phyloP scores from a whole-genome alignment of 2,797 vertebrate species.

The Eulemur mongoz region DNA sequence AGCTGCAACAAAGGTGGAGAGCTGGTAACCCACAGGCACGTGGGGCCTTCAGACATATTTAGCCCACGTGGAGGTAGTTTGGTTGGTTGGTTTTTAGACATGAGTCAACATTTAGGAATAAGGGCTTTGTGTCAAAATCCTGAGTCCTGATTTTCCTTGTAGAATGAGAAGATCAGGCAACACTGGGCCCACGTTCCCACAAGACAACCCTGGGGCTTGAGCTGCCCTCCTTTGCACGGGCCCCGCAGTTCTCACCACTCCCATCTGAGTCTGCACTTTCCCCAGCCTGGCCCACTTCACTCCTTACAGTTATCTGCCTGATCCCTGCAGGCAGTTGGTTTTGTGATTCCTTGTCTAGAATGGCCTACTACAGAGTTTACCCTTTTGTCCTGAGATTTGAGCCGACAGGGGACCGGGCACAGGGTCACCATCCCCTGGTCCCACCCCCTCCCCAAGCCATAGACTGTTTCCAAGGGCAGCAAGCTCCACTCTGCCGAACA shows the following conservation, averaged over 20 bases:
- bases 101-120: slow-evolving; percentile 24
- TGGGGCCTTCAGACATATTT: neutral
- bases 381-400: neutral
- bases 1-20: neutral
- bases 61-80: neutral
- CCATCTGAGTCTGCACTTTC: neutral
- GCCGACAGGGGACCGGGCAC: neutral
- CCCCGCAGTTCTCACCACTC: neutral
- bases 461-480: neutral
- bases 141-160: neutral
- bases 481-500: slow-evolving; percentile 19
- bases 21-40: neutral
- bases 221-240: too few species aligned
- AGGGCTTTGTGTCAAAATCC: neutral
- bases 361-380: neutral
- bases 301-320: neutral
- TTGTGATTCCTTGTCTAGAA: neutral
- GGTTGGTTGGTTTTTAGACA: neutral
- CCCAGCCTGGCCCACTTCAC: neutral
- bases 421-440: neutral
- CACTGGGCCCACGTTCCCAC: neutral
- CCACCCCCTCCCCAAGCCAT: neutral
- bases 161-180: neutral
- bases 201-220: neutral
- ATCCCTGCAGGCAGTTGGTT: neutral